Evolutionary conservation across 2,113 vertebrate species (phyloP).

Genomic region (Otus sunia): DNA sequence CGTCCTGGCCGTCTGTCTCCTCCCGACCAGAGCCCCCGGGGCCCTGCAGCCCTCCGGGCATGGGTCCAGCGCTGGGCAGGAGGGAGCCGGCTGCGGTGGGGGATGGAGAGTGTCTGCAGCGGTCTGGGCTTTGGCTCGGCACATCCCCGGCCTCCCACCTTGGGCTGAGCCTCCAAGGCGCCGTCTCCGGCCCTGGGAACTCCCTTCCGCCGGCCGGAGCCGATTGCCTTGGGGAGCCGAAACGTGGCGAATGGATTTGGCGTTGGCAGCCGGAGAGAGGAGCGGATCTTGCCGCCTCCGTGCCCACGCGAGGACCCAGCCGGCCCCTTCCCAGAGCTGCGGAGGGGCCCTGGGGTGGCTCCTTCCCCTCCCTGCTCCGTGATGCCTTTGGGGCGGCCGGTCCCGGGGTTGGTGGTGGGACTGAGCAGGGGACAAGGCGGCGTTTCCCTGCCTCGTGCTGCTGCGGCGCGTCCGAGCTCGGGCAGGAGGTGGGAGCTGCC

Average conservation of each 20-base stretch:
- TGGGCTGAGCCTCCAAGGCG: constrained; percentile 55
- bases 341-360: neutral
- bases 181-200: constrained; percentile 30
- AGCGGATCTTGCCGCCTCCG: neutral
- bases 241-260: constrained; percentile 69
- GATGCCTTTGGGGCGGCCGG: neutral
- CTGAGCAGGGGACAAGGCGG: neutral
- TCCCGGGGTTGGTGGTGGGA: neutral
- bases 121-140: constrained; percentile 25
- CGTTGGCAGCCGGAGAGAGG: constrained; percentile 15
- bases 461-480: rapidly evolving
- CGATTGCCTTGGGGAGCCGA: constrained; percentile 19
- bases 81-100: constrained; percentile 41
- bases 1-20: neutral
- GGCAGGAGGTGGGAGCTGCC: neutral
- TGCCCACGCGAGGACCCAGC: constrained; percentile 35
- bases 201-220: constrained; percentile 47
- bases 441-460: neutral
- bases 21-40: constrained; percentile 18
- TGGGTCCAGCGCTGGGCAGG: constrained; percentile 34
- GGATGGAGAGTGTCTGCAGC: constrained; percentile 41
- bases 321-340: neutral
- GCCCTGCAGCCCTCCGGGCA: constrained; percentile 50
- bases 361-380: neutral
- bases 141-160: constrained; percentile 49